A percentile compares a stretch with the other conserved stretches of the same genome.
Conservation (phyloP, 1,140 invertebrate genomes). For the Geopemphigus sp. region DNA sequence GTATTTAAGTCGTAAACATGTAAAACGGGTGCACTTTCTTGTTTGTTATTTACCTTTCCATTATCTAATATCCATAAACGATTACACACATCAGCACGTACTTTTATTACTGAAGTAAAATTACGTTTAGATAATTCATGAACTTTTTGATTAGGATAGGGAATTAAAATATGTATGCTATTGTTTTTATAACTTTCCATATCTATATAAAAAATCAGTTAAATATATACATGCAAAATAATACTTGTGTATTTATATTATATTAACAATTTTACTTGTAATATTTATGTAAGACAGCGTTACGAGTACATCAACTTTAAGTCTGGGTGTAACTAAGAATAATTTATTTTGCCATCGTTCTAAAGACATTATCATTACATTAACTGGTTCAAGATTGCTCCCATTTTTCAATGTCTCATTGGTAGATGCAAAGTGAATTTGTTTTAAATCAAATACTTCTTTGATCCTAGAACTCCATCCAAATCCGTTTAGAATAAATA, state of each 20-base stretch:
- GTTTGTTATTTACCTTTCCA: constrained; percentile 63
- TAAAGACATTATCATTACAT: constrained; percentile 70
- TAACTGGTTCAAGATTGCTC: constrained; percentile 62
- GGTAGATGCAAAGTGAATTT: constrained; percentile 68
- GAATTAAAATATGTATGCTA: constrained; percentile 65
- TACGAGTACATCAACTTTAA: constrained; percentile 68
- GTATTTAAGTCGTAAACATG: constrained; percentile 70
- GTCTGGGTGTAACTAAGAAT: constrained; percentile 73
- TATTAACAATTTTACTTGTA: constrained; percentile 51
- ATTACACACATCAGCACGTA: constrained; percentile 67
- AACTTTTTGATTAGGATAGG: constrained; percentile 66
- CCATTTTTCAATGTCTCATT: constrained; percentile 61
- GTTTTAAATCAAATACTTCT: constrained; percentile 66
- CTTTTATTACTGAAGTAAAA: constrained; percentile 58
- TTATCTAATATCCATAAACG: constrained; percentile 75
- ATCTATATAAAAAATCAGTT: constrained; percentile 55
- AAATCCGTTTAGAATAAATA: background rate
- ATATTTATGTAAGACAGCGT: constrained; percentile 71
- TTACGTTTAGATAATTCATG: constrained; percentile 58
- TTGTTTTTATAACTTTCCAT: constrained; percentile 22
- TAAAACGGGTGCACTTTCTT: constrained; percentile 61
- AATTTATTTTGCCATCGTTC: constrained; percentile 71
- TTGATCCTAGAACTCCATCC: constrained; percentile 54
- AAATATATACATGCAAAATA: background rate
- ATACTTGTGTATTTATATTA: background rate